Conservation (phyloP, 2,113 vertebrate species). For the Tragelaphus imberbis region DNA sequence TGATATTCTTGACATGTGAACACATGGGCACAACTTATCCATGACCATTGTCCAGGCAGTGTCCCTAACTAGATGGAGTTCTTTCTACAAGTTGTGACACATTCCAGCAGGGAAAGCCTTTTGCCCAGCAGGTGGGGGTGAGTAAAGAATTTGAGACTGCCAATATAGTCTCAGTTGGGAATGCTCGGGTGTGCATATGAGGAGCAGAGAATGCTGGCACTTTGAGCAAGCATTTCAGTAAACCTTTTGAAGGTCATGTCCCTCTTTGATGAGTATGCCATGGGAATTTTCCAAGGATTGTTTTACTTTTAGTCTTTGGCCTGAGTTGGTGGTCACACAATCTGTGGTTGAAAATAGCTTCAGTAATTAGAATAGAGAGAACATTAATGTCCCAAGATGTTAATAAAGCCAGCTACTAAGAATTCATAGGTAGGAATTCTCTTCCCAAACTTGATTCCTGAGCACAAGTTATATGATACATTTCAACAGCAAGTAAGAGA, state of each 20-base stretch:
- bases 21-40: constrained; percentile 34
- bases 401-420: not conserved
- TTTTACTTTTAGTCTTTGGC: constrained; percentile 61
- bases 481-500: not conserved
- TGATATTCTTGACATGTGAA: not conserved
- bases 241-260: not conserved
- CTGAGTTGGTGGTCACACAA: not conserved
- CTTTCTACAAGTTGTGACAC: constrained; percentile 6
- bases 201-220: not conserved
- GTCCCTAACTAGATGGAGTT: not conserved
- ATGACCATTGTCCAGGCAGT: not conserved
- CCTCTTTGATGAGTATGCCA: not conserved
- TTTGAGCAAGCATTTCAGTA: not conserved
- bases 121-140: not conserved
- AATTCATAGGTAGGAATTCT: not conserved
- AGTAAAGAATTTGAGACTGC: not conserved
- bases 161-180: not conserved
- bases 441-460: not conserved
- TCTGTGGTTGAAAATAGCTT: constrained; percentile 44
- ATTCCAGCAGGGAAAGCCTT: not conserved
- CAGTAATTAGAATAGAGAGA: constrained; percentile 44
- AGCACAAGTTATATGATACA: not conserved
- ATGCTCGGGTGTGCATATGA: not conserved
- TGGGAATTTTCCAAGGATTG: constrained; percentile 54
- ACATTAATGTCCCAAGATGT: not conserved